phyloP scores from a whole-genome alignment of 2,888 invertebrate species.

The Stenichneumon culpator region DNA sequence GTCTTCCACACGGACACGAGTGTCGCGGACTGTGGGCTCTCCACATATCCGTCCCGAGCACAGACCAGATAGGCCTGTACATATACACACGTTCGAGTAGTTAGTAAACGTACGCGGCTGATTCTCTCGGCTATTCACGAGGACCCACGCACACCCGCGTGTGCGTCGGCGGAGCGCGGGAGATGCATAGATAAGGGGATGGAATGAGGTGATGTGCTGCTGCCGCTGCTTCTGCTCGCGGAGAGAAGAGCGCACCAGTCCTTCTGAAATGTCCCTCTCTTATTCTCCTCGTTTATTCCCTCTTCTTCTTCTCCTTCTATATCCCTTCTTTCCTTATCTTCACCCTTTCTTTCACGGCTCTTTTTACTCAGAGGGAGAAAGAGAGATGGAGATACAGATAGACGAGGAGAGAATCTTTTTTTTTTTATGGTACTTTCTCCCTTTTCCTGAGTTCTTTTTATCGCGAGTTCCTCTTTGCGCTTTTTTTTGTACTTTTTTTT shows the following conservation, averaged over 20 bases:
- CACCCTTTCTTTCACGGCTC: constrained; percentile 61
- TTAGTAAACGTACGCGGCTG: constrained; percentile 35
- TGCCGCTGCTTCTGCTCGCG: constrained; percentile 40
- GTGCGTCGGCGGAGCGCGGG: constrained; percentile 67
- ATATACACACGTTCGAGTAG: constrained; percentile 1
- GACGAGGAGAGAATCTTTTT: constrained; percentile 43
- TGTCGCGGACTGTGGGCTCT: constrained; percentile 22
- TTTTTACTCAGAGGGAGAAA: constrained; percentile 57
- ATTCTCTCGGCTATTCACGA: constrained; percentile 62
- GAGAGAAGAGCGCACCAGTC: constrained; percentile 66
- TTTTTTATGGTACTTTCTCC: constrained; percentile 28
- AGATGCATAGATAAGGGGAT: constrained; percentile 81
- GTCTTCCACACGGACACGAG: constrained; percentile 37
- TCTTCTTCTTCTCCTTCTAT: constrained; percentile 16
- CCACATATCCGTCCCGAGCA: not conserved
- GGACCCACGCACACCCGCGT: constrained; percentile 60
- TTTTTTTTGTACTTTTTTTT: constrained; percentile 42
- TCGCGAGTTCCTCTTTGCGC: constrained; percentile 43
- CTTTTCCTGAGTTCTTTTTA: constrained; percentile 57
- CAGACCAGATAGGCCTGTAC: not conserved
- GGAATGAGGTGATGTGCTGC: constrained; percentile 77
- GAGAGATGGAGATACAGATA: constrained; percentile 62
- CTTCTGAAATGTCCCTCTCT: constrained; percentile 74
- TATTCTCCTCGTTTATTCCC: constrained; percentile 33
- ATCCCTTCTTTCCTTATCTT: constrained; percentile 52